Percentiles rank a stretch among this genome's conserved stretches.
These are phyloP conservation scores for Sebastes steindachneri DNA, from an alignment of 2,797 vertebrate species.

Conservation along the genomic window DNA sequence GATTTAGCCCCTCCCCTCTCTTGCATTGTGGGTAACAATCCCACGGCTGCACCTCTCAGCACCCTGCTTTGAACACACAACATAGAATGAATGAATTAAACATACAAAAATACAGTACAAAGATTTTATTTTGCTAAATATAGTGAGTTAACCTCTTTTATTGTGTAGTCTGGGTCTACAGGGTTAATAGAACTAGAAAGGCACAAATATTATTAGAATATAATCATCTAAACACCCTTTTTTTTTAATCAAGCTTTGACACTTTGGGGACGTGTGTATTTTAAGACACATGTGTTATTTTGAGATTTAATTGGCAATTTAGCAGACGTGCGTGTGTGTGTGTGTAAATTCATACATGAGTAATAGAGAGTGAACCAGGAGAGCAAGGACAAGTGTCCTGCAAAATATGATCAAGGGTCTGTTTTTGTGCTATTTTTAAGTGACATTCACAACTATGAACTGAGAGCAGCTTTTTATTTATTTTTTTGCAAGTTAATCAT, in stretches of 20 bases:
- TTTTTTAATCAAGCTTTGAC: slow-evolving; percentile 63
- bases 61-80: not conserved
- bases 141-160: slow-evolving; percentile 21
- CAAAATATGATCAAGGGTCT: not conserved
- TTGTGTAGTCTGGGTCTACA: slow-evolving; percentile 2
- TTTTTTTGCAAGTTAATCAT: not conserved
- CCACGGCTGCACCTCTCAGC: not conserved
- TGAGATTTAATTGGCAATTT: slow-evolving; percentile 67
- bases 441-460: not conserved
- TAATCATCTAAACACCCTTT: slow-evolving; percentile 64
- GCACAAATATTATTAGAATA: slow-evolving; percentile 64
- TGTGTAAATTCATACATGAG: not conserved
- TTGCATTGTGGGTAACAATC: slow-evolving; percentile 8
- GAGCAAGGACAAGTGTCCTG: slow-evolving; percentile 15
- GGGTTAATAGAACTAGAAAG: slow-evolving; percentile 52
- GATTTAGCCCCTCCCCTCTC: slow-evolving; percentile 24
- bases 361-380: not conserved
- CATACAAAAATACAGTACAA: not conserved
- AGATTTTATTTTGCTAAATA: not conserved
- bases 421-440: not conserved
- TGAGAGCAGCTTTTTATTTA: not conserved
- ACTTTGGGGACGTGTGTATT: slow-evolving; percentile 64
- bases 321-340: slow-evolving; percentile 9
- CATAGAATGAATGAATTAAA: not conserved
- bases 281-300: slow-evolving; percentile 62